Evolutionary conservation across 2,888 invertebrate genomes (phyloP).

Genomic region (Dynastes hyllus): DNA sequence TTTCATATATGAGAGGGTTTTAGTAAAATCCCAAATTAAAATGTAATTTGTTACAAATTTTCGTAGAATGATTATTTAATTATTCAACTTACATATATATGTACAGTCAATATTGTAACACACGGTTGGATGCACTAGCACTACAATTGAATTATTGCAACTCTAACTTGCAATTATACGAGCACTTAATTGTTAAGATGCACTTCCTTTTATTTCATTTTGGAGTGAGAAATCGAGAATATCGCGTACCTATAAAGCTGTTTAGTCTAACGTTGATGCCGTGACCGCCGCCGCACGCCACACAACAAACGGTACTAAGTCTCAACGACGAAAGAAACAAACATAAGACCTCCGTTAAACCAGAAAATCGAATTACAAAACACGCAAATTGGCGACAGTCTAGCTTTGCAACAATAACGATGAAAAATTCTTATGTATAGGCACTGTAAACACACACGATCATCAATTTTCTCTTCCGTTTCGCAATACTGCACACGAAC

Average conservation of each 20-base stretch:
- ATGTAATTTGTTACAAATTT: too few species aligned
- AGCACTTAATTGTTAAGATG: neutral
- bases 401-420: conserved; percentile 40
- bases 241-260: conserved; percentile 21
- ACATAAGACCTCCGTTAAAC: conserved; percentile 43
- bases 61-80: neutral
- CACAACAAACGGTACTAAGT: conserved; percentile 46
- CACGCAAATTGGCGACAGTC: conserved; percentile 46
- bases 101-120: neutral
- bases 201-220: conserved; percentile 31
- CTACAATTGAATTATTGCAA: neutral
- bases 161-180: neutral
- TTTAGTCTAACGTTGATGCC: conserved; percentile 33
- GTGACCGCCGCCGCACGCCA: conserved; percentile 40
- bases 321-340: conserved; percentile 38
- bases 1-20: too few species aligned
- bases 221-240: conserved; percentile 8
- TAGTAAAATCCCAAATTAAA: too few species aligned
- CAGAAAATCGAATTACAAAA: conserved; percentile 49
- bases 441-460: conserved; percentile 16
- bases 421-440: conserved; percentile 36
- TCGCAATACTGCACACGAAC: conserved; percentile 20
- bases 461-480: conserved; percentile 31
- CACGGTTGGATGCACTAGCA: conserved; percentile 9
- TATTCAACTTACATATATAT: conserved; percentile 26